Conservation (phyloP, 2,113 vertebrate species). For the Myodes glareolus region DNA sequence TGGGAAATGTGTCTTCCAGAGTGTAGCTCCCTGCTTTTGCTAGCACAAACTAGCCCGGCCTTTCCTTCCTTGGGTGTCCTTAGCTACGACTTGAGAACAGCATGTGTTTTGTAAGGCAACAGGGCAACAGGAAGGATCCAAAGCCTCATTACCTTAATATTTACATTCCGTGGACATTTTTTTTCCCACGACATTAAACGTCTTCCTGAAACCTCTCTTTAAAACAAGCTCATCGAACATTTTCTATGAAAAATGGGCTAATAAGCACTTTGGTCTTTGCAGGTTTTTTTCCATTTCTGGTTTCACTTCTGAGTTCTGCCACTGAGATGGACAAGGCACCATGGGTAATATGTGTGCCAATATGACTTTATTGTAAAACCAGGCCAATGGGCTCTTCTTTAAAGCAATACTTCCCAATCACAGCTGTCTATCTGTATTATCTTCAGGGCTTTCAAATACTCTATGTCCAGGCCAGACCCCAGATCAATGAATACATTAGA, state of each 20-base stretch:
- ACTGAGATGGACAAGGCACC: background rate
- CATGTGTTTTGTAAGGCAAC: background rate
- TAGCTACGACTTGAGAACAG: background rate
- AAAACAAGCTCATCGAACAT: background rate
- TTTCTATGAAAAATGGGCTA: background rate
- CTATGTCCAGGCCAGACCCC: background rate
- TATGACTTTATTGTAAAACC: slow-evolving; percentile 42
- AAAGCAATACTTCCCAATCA: background rate
- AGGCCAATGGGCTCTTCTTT: background rate
- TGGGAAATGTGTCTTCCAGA: background rate
- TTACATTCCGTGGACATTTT: background rate
- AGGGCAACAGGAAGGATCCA: background rate
- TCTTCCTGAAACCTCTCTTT: background rate
- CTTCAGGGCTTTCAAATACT: background rate
- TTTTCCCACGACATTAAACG: background rate
- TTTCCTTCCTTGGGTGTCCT: background rate
- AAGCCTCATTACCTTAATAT: background rate
- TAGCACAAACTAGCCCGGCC: background rate
- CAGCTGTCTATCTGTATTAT: background rate
- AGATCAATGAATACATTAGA: slow-evolving; percentile 25
- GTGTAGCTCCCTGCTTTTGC: background rate
- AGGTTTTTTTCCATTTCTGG: background rate
- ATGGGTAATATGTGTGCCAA: background rate
- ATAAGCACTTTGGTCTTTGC: background rate
- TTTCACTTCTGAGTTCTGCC: background rate